Conservation (phyloP, 2,113 vertebrate genomes). For the Alouatta palliata region DNA sequence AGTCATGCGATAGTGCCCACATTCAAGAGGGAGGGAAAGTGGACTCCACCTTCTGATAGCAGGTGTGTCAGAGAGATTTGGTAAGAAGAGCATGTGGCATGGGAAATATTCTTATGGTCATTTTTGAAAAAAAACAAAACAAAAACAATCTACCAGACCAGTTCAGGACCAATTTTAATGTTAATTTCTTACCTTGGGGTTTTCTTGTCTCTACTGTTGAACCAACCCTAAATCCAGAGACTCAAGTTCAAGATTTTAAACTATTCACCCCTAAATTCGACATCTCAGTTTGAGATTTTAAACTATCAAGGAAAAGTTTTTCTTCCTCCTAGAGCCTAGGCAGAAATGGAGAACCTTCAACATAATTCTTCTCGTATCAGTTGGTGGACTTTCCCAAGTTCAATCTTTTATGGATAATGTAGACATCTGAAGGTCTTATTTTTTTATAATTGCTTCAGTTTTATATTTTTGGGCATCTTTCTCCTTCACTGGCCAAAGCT, state of each 20-base stretch:
- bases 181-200: background rate
- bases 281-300: background rate
- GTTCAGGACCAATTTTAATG: background rate
- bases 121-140: background rate
- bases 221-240: background rate
- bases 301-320: background rate
- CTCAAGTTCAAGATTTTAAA: background rate
- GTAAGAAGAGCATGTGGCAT: background rate
- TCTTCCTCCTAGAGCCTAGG: background rate
- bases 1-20: too few relatives aligned
- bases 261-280: background rate
- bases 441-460: background rate
- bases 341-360: background rate
- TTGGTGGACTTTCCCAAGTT: background rate
- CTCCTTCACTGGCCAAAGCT: background rate
- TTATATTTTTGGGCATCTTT: background rate
- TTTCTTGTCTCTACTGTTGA: background rate
- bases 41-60: background rate
- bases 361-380: background rate
- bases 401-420: background rate
- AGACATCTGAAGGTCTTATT: background rate
- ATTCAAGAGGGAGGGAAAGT: background rate
- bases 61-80: background rate
- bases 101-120: background rate
- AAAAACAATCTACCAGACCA: background rate